phyloP scores from a whole-genome alignment of 1,140 invertebrate species.

The Latrodectus geometricus region DNA sequence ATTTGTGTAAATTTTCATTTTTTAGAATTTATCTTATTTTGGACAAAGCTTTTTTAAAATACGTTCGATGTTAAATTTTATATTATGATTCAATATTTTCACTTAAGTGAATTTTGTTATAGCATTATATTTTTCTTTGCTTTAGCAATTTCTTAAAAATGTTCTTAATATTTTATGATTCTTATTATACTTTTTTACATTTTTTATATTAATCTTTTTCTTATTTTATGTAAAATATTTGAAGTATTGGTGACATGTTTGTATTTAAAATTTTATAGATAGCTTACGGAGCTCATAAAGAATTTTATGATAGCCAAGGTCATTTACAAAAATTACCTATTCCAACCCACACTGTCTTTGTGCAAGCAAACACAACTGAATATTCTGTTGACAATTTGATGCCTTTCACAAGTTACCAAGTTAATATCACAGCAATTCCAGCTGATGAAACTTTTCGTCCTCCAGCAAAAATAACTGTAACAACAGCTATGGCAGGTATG shows the following conservation, averaged over 20 bases:
- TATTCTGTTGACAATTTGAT: constrained; percentile 78
- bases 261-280: constrained; percentile 70
- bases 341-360: constrained; percentile 77
- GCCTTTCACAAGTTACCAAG: constrained; percentile 94
- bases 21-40: no score
- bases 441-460: constrained; percentile 85
- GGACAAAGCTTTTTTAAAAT: no score
- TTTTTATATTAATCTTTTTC: no score
- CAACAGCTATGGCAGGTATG: constrained; percentile 86
- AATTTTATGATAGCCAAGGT: constrained; percentile 95
- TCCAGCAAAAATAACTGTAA: constrained; percentile 91
- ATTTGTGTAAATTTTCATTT: no score
- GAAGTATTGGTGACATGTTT: not conserved
- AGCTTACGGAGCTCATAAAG: constrained; percentile 92
- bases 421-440: constrained; percentile 92
- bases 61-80: no score
- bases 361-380: constrained; percentile 77
- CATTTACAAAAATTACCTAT: constrained; percentile 88
- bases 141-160: no score
- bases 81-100: no score
- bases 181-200: no score
- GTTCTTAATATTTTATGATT: no score
- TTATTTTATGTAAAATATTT: no score
- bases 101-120: no score
- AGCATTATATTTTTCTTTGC: no score